phyloP scores from a whole-genome alignment of 2,888 invertebrate species.

The Iselma pallidipennis region DNA sequence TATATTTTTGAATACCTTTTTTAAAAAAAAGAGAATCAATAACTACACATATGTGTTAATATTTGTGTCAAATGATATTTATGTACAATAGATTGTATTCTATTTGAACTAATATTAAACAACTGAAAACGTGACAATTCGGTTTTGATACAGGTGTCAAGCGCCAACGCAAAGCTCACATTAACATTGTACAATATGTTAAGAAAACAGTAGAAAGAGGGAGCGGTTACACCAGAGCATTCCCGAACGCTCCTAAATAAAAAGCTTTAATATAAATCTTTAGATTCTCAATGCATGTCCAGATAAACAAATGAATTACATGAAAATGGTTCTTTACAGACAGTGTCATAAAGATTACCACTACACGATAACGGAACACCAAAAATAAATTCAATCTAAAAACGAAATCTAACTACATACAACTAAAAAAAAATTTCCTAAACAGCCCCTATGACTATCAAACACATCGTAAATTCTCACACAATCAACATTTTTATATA shows the following conservation, averaged over 20 bases:
- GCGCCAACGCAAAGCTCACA: slow-evolving; percentile 31
- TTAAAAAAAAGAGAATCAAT: background rate
- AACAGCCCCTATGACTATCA: background rate
- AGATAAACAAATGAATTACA: slow-evolving; percentile 30
- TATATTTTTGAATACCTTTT: background rate
- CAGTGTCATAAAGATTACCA: slow-evolving; percentile 24
- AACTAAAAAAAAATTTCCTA: background rate
- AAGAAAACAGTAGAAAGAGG: slow-evolving; percentile 23
- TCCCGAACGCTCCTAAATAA: slow-evolving; percentile 24
- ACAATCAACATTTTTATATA: too few species aligned
- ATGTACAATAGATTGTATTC: slow-evolving; percentile 4
- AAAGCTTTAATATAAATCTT: slow-evolving; percentile 22
- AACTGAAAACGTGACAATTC: slow-evolving; percentile 35
- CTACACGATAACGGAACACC: slow-evolving; percentile 17
- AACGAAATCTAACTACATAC: slow-evolving; percentile 3
- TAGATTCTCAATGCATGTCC: slow-evolving; percentile 26
- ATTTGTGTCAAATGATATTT: slow-evolving; percentile 19
- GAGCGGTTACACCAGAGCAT: slow-evolving; percentile 21
- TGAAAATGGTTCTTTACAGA: slow-evolving; percentile 23
- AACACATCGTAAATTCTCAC: background rate
- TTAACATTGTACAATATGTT: slow-evolving; percentile 29
- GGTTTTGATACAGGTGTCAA: slow-evolving; percentile 36
- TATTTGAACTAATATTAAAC: slow-evolving; percentile 11
- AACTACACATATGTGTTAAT: slow-evolving; percentile 15
- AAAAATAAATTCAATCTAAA: slow-evolving; percentile 19